Conservation (phyloP, 2,888 invertebrate genomes). For the Spisula subtruncata region DNA sequence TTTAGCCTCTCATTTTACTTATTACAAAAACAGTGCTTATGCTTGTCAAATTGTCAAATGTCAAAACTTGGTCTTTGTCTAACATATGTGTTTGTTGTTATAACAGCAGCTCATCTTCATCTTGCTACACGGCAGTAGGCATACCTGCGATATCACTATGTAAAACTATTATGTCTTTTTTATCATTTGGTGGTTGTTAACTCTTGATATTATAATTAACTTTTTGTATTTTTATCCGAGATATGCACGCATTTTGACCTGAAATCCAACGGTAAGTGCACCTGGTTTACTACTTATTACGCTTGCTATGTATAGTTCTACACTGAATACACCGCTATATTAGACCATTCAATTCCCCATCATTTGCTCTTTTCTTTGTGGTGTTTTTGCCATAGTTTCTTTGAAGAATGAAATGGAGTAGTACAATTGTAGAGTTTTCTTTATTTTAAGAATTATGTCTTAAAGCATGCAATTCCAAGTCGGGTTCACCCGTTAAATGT, state of each 20-base stretch:
- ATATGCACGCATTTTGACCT: conserved; percentile 8
- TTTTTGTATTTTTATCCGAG: conserved; percentile 21
- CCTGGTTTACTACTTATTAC: neutral
- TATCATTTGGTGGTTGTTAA: neutral
- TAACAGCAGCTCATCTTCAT: neutral
- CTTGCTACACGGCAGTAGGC: conserved; percentile 19
- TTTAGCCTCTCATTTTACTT: neutral
- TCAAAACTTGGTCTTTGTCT: neutral
- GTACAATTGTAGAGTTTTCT: conserved; percentile 49
- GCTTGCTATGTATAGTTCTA: neutral
- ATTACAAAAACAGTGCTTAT: neutral
- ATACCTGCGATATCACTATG: neutral
- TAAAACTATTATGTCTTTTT: neutral
- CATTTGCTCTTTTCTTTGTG: neutral
- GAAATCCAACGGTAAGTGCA: neutral
- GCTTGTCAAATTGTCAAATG: neutral
- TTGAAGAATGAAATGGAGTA: conserved; percentile 69
- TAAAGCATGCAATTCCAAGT: conserved; percentile 55
- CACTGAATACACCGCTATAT: conserved; percentile 14
- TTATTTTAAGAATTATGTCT: conserved; percentile 66
- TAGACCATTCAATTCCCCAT: neutral
- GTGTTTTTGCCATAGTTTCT: conserved; percentile 24
- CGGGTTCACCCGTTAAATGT: neutral
- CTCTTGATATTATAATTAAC: neutral
- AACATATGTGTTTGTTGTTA: neutral